Conservation (phyloP, 1,140 invertebrate species). For the Reticulitermes speratus region DNA sequence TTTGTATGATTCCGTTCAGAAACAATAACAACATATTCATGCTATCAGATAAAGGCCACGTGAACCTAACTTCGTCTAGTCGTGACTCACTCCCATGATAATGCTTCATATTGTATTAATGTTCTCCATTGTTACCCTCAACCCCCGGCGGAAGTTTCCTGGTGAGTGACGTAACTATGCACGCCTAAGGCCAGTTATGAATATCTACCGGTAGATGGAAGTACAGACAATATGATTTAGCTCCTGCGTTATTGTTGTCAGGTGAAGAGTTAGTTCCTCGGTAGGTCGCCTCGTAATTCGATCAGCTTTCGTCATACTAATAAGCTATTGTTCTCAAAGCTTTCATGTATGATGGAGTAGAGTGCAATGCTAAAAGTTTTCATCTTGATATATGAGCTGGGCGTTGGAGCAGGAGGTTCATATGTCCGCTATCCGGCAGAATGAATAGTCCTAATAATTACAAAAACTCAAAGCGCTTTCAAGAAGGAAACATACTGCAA, state of each 20-base stretch:
- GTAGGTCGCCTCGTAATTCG: background rate
- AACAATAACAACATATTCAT: background rate
- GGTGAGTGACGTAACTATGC: background rate
- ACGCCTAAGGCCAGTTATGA: background rate
- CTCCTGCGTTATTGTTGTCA: background rate
- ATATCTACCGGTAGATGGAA: too few species aligned
- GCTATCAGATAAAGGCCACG: slow-evolving; percentile 1
- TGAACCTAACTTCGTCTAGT: background rate
- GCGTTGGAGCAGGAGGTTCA: too few species aligned
- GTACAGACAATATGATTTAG: background rate
- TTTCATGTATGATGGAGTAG: background rate
- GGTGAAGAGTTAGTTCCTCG: background rate
- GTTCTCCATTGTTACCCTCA: background rate
- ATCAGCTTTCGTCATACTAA: background rate
- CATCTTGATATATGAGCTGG: background rate
- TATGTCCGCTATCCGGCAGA: too few species aligned
- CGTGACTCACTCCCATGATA: background rate
- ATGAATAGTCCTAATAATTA: too few species aligned
- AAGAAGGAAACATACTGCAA: too few species aligned
- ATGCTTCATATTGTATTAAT: background rate
- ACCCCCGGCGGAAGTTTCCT: background rate
- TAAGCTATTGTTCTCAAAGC: background rate
- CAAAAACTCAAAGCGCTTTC: too few species aligned
- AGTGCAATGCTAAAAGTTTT: too few species aligned
- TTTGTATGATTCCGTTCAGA: background rate